Percentiles rank a stretch among this genome's conserved stretches.
Evolutionary conservation across 1,140 invertebrate species (phyloP).

Genomic region (Cyrtorhinus lividipennis): DNA sequence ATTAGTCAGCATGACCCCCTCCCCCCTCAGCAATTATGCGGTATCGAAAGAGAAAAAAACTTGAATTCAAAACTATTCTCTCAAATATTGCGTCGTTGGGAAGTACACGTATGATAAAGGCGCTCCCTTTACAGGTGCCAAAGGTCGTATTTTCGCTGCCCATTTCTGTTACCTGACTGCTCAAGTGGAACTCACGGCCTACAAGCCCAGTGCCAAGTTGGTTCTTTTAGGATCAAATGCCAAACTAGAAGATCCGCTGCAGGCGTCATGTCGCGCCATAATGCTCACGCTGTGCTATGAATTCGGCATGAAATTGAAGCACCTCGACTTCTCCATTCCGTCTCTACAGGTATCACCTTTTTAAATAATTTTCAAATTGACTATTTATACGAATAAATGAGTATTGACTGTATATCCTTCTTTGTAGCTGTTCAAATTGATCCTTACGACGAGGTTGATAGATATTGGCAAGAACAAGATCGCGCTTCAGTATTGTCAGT

Average conservation of each 20-base stretch:
- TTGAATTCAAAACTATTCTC: too few species aligned
- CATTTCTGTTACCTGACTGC: slow-evolving; percentile 91
- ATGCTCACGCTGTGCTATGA: slow-evolving; percentile 92
- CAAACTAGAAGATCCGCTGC: slow-evolving; percentile 43
- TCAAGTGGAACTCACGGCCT: slow-evolving; percentile 55
- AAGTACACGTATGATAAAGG: too few species aligned
- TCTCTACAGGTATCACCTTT: slow-evolving; percentile 45
- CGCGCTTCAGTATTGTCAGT: slow-evolving; percentile 68
- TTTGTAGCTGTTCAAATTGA: slow-evolving; percentile 52
- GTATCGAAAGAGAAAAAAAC: too few species aligned
- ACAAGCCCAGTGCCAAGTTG: slow-evolving; percentile 48
- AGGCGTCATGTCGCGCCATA: slow-evolving; percentile 68
- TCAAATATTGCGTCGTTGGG: too few species aligned
- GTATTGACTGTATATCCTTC: too few species aligned
- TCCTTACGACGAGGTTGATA: slow-evolving; percentile 54
- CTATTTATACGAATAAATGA: neutral
- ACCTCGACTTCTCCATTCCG: slow-evolving; percentile 52
- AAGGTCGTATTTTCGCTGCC: slow-evolving; percentile 67
- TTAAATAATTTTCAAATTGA: slow-evolving; percentile 17
- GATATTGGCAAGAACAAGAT: slow-evolving; percentile 37
- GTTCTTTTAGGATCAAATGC: slow-evolving; percentile 64
- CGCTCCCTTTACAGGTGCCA: slow-evolving; percentile 35
- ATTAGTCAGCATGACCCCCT: too few species aligned
- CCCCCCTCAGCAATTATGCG: too few species aligned
- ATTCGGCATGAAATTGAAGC: slow-evolving; percentile 70